Conservation (phyloP, 2,888 invertebrate genomes). For the Mimachlamys varia region DNA sequence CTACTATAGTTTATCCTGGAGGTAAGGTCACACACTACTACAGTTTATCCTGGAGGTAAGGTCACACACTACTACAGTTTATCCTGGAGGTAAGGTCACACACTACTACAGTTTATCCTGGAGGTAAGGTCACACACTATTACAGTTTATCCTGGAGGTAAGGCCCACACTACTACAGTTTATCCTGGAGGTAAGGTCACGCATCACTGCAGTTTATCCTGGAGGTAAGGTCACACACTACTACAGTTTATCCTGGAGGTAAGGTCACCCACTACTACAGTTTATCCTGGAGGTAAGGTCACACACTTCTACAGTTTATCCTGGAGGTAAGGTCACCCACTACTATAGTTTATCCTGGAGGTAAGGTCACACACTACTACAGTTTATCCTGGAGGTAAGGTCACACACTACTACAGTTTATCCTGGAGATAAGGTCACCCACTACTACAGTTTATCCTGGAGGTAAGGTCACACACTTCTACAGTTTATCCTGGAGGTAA, state of each 20-base stretch:
- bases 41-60: constrained; percentile 88
- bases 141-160: constrained; percentile 89
- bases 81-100: constrained; percentile 86
- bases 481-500: constrained; percentile 88
- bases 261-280: constrained; percentile 93
- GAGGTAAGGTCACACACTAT: constrained; percentile 89
- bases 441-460: constrained; percentile 90
- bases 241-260: constrained; percentile 89
- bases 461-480: constrained; percentile 90
- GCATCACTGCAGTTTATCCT: constrained; percentile 93
- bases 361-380: constrained; percentile 92
- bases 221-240: constrained; percentile 88
- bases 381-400: constrained; percentile 87
- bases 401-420: constrained; percentile 95
- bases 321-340: constrained; percentile 87
- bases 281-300: constrained; percentile 86
- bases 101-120: constrained; percentile 92
- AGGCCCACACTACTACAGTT: constrained; percentile 95
- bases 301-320: constrained; percentile 94
- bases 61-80: constrained; percentile 96
- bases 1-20: constrained; percentile 91
- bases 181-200: constrained; percentile 85
- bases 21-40: constrained; percentile 90
- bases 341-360: constrained; percentile 91
- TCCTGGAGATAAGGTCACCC: constrained; percentile 87